Conservation (phyloP, 1,140 invertebrate genomes). For the Galleria mellonella region DNA sequence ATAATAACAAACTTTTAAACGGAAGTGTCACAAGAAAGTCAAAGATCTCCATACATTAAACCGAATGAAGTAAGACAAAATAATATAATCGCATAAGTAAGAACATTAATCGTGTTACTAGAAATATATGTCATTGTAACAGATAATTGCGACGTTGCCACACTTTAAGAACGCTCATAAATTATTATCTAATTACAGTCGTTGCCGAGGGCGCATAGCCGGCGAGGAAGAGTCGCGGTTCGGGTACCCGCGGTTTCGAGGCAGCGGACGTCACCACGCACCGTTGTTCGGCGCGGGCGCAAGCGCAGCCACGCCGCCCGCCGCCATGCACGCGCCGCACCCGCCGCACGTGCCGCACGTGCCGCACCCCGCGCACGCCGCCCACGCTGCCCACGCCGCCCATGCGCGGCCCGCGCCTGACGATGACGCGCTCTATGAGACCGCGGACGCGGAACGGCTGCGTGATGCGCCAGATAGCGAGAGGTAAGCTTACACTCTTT, state of each 20-base stretch:
- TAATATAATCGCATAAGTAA: too few species aligned
- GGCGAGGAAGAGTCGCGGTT: constrained; percentile 84
- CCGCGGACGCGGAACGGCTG: constrained; percentile 80
- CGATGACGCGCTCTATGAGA: constrained; percentile 90
- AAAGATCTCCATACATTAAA: too few species aligned
- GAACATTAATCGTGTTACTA: too few species aligned
- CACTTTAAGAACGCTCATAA: too few species aligned
- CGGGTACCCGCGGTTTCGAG: constrained; percentile 84
- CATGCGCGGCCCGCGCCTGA: constrained; percentile 78
- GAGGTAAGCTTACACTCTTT: constrained; percentile 77
- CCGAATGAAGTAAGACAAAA: too few species aligned
- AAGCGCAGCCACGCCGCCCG: constrained; percentile 57
- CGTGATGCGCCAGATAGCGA: constrained; percentile 88
- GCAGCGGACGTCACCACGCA: constrained; percentile 77
- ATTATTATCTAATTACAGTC: constrained; percentile 39
- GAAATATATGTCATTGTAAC: too few species aligned
- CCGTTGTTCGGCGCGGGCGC: constrained; percentile 54
- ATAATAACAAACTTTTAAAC: not conserved
- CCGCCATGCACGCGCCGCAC: too few species aligned
- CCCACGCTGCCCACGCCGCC: constrained; percentile 56
- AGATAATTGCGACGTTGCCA: not conserved
- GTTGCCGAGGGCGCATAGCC: constrained; percentile 69
- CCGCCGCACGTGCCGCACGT: constrained; percentile 81
- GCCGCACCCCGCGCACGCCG: constrained; percentile 73
- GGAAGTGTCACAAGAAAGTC: too few species aligned